Evolutionary conservation across 2,888 invertebrate genomes (phyloP).

Genomic region (Catocala fraxini): DNA sequence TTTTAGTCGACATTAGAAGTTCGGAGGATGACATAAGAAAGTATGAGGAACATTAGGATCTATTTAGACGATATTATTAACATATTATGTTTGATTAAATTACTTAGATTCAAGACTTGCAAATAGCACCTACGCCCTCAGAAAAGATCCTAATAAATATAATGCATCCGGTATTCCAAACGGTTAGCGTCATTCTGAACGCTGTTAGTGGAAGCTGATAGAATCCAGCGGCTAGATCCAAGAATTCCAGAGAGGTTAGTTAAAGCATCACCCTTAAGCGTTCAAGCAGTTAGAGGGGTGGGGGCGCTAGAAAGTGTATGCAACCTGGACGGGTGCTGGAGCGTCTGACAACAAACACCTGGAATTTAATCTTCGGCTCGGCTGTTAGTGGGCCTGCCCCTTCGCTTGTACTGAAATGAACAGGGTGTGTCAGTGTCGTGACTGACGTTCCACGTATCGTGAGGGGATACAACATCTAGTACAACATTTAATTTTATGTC

Average conservation of each 20-base stretch:
- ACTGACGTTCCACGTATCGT: constrained; percentile 28
- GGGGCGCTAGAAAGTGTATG: constrained; percentile 73
- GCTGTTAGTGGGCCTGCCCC: constrained; percentile 84
- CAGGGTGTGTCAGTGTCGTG: constrained; percentile 64
- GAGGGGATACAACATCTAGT: constrained; percentile 51
- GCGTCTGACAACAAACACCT: constrained; percentile 71
- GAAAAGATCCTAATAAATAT: background rate
- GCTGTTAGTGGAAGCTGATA: constrained; percentile 42
- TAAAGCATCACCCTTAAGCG: constrained; percentile 75
- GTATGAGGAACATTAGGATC: background rate
- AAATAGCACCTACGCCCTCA: too few species aligned
- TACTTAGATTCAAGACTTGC: too few species aligned
- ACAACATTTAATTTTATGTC: constrained; percentile 41
- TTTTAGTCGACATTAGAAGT: constrained; percentile 3
- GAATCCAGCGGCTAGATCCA: constrained; percentile 30
- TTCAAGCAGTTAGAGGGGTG: constrained; percentile 62
- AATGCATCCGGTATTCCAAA: too few species aligned
- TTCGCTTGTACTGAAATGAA: constrained; percentile 87
- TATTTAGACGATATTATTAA: background rate
- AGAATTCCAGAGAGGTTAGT: constrained; percentile 62
- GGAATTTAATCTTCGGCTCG: constrained; percentile 73
- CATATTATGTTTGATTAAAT: too few species aligned
- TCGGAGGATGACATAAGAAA: background rate
- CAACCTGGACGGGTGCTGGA: constrained; percentile 76
- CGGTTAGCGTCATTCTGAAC: constrained; percentile 48